These are phyloP conservation scores for Drosophila testacea DNA, from an alignment of 2,888 invertebrate species.

Conservation along the genomic window DNA sequence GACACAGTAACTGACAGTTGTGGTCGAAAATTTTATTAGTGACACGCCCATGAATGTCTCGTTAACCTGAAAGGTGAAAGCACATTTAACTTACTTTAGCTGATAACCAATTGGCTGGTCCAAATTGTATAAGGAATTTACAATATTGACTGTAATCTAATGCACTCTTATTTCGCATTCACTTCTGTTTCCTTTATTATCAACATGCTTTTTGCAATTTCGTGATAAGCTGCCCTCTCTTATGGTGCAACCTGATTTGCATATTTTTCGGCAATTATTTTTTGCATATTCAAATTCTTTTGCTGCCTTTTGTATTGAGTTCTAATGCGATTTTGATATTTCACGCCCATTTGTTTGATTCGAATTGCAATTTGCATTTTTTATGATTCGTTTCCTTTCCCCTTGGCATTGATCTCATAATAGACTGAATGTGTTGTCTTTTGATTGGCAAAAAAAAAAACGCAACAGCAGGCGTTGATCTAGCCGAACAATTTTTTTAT, in stretches of 20 bases:
- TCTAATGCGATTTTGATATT: conserved; percentile 69
- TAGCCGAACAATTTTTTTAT: conserved; percentile 16
- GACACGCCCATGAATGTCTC: conserved; percentile 59
- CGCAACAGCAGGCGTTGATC: conserved; percentile 44
- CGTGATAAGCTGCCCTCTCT: background rate
- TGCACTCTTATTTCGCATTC: background rate
- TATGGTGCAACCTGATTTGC: conserved; percentile 61
- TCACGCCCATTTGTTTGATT: conserved; percentile 69
- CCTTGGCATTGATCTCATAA: conserved; percentile 73
- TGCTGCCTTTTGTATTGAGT: conserved; percentile 50
- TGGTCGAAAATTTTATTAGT: conserved; percentile 29
- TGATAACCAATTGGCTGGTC: conserved; percentile 1
- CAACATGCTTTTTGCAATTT: conserved; percentile 41
- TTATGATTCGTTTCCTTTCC: conserved; percentile 72
- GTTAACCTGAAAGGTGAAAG: conserved; percentile 47
- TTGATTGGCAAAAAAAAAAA: conserved; percentile 55
- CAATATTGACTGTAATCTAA: background rate
- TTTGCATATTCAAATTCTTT: conserved; percentile 72
- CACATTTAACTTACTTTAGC: conserved; percentile 62
- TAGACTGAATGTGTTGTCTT: conserved; percentile 64
- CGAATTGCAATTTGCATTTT: conserved; percentile 74
- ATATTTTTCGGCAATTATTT: conserved; percentile 75
- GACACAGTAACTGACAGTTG: conserved; percentile 50
- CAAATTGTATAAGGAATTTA: conserved; percentile 16
- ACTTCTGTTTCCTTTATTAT: background rate